These are phyloP conservation scores for Enteromius afrohamiltoni DNA, from an alignment of 2,797 vertebrate genomes.

Conservation along the genomic window DNA sequence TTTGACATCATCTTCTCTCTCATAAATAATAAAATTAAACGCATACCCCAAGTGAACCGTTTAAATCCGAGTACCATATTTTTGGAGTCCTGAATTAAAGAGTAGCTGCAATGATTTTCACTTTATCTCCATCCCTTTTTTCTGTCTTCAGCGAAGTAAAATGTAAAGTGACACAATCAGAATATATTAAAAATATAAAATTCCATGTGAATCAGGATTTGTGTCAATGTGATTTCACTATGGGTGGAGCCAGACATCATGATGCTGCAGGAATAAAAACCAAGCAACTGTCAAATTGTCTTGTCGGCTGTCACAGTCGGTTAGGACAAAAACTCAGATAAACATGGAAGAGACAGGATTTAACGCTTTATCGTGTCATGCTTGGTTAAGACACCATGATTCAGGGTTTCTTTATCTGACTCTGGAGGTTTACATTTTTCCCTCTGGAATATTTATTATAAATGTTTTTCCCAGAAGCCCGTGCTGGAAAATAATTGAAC, in stretches of 20 bases:
- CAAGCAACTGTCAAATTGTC: not conserved
- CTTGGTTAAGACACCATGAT: constrained; percentile 14
- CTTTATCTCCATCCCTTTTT: not conserved
- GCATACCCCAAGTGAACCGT: not conserved
- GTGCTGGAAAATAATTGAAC: not conserved
- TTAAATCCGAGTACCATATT: constrained; percentile 7
- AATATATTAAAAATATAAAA: constrained; percentile 1
- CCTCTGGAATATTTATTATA: not conserved
- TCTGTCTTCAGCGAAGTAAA: not conserved
- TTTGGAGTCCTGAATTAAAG: not conserved
- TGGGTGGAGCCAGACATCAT: not conserved
- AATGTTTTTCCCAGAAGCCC: not conserved
- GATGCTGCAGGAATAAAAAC: not conserved
- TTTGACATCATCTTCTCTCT: constrained; percentile 5
- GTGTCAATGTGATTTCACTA: not conserved
- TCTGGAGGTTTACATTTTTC: constrained; percentile 1
- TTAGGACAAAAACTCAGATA: constrained; percentile 4
- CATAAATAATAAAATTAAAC: constrained; percentile 30
- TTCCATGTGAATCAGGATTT: not conserved
- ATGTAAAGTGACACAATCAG: constrained; percentile 1
- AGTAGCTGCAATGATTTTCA: constrained; percentile 10
- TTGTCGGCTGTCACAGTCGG: not conserved
- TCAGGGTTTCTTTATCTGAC: constrained; percentile 3
- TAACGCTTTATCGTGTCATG: not conserved
- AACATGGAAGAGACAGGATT: constrained; percentile 11